These are phyloP conservation scores for Saccopteryx bilineata DNA, from an alignment of 2,113 vertebrate species.

Conservation along the genomic window DNA sequence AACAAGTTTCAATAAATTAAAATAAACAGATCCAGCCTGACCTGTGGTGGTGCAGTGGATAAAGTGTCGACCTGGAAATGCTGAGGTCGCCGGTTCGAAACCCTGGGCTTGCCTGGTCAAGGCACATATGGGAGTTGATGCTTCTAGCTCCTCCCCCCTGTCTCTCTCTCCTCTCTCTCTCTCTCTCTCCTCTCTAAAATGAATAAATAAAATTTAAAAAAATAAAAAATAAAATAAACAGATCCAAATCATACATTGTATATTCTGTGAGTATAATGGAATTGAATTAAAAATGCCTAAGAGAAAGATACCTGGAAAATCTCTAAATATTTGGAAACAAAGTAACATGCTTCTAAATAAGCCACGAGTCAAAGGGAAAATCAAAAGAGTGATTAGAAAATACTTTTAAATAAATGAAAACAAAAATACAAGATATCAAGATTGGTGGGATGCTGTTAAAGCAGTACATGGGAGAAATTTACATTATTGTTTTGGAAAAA, in stretches of 20 bases:
- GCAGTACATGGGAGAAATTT: not conserved
- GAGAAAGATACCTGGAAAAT: conserved; percentile 8
- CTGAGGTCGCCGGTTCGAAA: too few species aligned
- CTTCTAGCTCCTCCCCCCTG: too few species aligned
- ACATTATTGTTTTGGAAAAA: not conserved
- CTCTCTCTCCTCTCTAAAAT: too few species aligned
- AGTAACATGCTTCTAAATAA: conserved; percentile 26
- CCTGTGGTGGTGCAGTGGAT: too few species aligned
- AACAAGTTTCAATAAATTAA: conserved; percentile 25
- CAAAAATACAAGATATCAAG: not conserved
- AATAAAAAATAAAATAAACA: conserved; percentile 42
- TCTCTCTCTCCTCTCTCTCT: too few species aligned
- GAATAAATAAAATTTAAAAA: too few species aligned
- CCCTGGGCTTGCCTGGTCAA: too few species aligned
- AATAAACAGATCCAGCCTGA: conserved; percentile 31
- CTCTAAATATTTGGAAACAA: conserved; percentile 33
- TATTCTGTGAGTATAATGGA: conserved; percentile 33
- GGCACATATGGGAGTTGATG: too few species aligned
- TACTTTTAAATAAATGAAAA: conserved; percentile 46
- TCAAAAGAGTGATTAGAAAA: conserved; percentile 25
- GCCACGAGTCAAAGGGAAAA: conserved; percentile 29
- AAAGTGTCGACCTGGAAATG: too few species aligned
- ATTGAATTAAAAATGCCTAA: conserved; percentile 34
- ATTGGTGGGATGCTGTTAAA: not conserved
- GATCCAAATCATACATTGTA: conserved; percentile 3